Conservation (phyloP, 1,140 invertebrate genomes). For the Euwallacea similis region DNA sequence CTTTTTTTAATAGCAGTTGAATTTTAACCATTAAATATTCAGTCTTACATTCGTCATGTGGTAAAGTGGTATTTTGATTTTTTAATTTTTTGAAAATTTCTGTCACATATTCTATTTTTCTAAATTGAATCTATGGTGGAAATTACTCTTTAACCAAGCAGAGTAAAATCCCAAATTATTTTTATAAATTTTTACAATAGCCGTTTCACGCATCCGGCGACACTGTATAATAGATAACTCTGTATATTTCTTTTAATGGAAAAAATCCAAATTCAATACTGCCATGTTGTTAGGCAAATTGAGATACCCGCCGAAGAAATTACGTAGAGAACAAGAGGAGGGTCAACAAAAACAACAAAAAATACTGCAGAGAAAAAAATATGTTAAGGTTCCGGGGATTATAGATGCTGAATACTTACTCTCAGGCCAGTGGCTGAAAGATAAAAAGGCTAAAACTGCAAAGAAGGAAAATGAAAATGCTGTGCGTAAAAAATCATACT, state of each 20-base stretch:
- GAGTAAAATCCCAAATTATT: background rate
- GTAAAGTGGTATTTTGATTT: too few species aligned
- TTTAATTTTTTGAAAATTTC: too few species aligned
- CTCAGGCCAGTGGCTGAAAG: slow-evolving; percentile 58
- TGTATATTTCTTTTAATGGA: too few species aligned
- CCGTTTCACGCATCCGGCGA: background rate
- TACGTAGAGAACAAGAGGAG: slow-evolving; percentile 43
- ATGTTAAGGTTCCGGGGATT: slow-evolving; percentile 50
- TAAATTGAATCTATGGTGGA: too few species aligned
- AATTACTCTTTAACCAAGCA: too few species aligned
- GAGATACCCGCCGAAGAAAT: slow-evolving; percentile 55
- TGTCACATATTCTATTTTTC: too few species aligned
- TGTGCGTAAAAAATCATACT: slow-evolving; percentile 38
- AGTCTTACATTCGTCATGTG: too few species aligned
- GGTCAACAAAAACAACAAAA: slow-evolving; percentile 41
- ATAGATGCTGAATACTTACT: slow-evolving; percentile 60
- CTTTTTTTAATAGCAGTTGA: too few species aligned
- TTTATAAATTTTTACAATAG: background rate
- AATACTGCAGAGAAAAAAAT: slow-evolving; percentile 33
- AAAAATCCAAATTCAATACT: background rate
- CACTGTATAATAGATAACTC: too few species aligned
- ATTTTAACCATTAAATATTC: too few species aligned
- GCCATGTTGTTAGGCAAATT: slow-evolving; percentile 49
- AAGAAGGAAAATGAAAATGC: slow-evolving; percentile 54
- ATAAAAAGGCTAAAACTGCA: slow-evolving; percentile 55